Percentiles rank a stretch among this genome's conserved stretches.
These are phyloP conservation scores for Myzus persicae DNA, from an alignment of 1,140 invertebrate genomes.

Conservation along the genomic window DNA sequence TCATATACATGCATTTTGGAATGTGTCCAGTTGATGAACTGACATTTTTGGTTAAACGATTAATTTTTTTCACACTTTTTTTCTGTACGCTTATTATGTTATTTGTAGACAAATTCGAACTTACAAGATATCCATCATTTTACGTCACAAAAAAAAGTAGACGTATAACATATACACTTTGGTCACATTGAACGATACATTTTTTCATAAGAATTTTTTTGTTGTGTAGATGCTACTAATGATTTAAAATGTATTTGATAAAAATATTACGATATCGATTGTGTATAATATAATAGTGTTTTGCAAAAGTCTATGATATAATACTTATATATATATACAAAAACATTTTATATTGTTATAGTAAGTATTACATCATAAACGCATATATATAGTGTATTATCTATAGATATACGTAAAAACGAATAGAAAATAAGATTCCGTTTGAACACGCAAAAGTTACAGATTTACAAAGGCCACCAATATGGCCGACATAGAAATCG, in stretches of 20 bases:
- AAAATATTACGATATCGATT: background rate
- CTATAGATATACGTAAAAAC: background rate
- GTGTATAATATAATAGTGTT: background rate
- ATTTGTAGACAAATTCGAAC: background rate
- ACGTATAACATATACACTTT: background rate
- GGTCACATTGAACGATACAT: background rate
- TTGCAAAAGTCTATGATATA: background rate
- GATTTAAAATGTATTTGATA: background rate
- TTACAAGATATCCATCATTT: background rate
- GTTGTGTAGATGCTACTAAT: background rate
- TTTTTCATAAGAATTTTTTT: too few relatives aligned
- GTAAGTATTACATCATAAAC: background rate
- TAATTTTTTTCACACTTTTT: background rate
- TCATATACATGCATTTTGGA: constrained; percentile 32
- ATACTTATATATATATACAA: background rate
- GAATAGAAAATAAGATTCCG: background rate
- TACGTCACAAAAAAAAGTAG: background rate
- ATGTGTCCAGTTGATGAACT: background rate
- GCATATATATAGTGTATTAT: background rate
- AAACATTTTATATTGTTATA: background rate
- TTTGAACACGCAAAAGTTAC: background rate
- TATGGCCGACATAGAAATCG: background rate
- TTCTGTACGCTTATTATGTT: background rate
- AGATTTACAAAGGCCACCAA: background rate
- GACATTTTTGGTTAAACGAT: constrained; percentile 18